A percentile compares a stretch with the other conserved stretches of the same genome.
These are phyloP conservation scores for Caiman crocodilus DNA, from an alignment of 2,797 vertebrate species.

Conservation along the genomic window DNA sequence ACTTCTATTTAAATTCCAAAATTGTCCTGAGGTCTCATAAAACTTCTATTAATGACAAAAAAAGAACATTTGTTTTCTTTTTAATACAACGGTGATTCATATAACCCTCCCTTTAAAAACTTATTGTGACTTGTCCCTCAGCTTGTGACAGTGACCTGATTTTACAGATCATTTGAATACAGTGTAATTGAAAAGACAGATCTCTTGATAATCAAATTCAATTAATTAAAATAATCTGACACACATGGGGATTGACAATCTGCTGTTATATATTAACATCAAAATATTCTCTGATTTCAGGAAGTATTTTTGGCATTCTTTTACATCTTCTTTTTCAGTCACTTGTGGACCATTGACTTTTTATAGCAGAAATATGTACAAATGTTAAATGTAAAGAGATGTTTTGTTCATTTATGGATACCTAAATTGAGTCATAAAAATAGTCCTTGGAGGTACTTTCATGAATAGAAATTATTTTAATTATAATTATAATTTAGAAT, in stretches of 20 bases:
- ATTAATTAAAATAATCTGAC: slow-evolving; percentile 63
- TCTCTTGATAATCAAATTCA: slow-evolving; percentile 54
- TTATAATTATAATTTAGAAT: slow-evolving; percentile 52
- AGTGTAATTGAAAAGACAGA: slow-evolving; percentile 59
- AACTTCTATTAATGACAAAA: not conserved
- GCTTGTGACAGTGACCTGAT: slow-evolving; percentile 34
- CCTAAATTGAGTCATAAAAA: slow-evolving; percentile 22
- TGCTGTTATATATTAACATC: slow-evolving; percentile 66
- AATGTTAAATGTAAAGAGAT: slow-evolving; percentile 2
- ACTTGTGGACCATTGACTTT: slow-evolving; percentile 37
- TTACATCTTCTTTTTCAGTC: slow-evolving; percentile 41
- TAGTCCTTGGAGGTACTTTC: slow-evolving; percentile 21
- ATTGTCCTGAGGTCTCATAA: not conserved
- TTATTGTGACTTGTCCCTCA: not conserved
- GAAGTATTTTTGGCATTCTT: slow-evolving; percentile 54
- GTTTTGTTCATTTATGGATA: slow-evolving; percentile 21
- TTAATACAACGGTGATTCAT: not conserved
- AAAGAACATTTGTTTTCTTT: not conserved
- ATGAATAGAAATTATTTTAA: slow-evolving; percentile 30
- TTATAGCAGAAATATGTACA: not conserved
- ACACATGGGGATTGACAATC: slow-evolving; percentile 47
- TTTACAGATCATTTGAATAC: slow-evolving; percentile 48
- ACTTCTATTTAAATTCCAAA: not conserved
- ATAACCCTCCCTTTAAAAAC: not conserved
- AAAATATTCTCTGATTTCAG: slow-evolving; percentile 57